phyloP scores from a whole-genome alignment of 2,797 vertebrate genomes.

The Eurystomus glaucurus region DNA sequence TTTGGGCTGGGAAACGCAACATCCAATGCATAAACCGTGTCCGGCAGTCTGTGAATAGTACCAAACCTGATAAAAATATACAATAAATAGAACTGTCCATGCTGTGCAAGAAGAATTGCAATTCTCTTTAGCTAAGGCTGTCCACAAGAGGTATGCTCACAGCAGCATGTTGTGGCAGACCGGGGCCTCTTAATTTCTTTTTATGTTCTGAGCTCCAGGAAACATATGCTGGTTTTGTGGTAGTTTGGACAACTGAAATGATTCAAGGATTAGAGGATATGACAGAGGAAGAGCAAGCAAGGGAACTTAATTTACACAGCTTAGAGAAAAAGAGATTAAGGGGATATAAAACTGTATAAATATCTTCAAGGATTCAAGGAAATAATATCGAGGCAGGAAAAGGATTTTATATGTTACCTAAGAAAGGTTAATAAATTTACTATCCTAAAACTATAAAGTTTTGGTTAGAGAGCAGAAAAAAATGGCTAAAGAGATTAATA shows the following conservation, averaged over 20 bases:
- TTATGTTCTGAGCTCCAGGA: background rate
- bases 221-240: background rate
- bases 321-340: constrained; percentile 51
- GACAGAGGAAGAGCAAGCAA: constrained; percentile 5
- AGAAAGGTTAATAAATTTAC: constrained; percentile 3
- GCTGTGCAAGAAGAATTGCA: background rate
- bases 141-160: background rate
- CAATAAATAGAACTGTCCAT: background rate
- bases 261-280: constrained; percentile 31
- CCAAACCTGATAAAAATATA: background rate
- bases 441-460: background rate
- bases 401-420: background rate
- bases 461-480: background rate
- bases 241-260: background rate
- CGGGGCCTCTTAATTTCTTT: background rate
- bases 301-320: constrained; percentile 40
- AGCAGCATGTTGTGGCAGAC: background rate
- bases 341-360: constrained; percentile 27
- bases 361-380: background rate
- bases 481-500: background rate
- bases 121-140: background rate
- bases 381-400: constrained; percentile 34
- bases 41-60: background rate
- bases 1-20: background rate
- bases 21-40: background rate